Evolutionary conservation across 2,888 invertebrate species (phyloP).

Genomic region (Phalera bucephala): DNA sequence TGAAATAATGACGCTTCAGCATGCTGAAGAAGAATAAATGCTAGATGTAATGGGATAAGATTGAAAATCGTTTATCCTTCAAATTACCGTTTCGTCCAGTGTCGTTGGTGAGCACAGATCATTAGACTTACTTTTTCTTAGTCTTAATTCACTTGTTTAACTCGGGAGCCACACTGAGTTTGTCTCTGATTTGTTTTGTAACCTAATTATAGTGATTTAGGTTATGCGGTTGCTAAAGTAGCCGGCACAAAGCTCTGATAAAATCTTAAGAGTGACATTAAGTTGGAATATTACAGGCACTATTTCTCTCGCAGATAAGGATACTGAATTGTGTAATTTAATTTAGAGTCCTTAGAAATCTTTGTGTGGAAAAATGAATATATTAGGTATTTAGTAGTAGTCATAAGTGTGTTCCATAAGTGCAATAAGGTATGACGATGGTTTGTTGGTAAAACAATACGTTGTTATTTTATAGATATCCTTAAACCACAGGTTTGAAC

Average conservation of each 20-base stretch:
- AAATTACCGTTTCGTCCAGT: too few relatives aligned
- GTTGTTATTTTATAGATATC: too few relatives aligned
- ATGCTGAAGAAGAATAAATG: too few relatives aligned
- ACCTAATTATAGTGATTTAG: slow-evolving; percentile 52
- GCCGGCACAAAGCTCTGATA: slow-evolving; percentile 49
- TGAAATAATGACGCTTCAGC: too few relatives aligned
- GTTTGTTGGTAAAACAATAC: too few relatives aligned
- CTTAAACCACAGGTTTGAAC: too few relatives aligned
- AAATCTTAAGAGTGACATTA: slow-evolving; percentile 55
- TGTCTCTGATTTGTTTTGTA: slow-evolving; percentile 44
- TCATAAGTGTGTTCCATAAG: too few relatives aligned
- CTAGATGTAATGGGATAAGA: too few relatives aligned
- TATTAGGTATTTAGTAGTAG: too few relatives aligned
- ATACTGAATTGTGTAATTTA: slow-evolving; percentile 48
- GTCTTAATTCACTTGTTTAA: slow-evolving; percentile 7
- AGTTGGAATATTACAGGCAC: slow-evolving; percentile 53
- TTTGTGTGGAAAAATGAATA: slow-evolving; percentile 14
- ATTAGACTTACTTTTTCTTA: slow-evolving; percentile 10
- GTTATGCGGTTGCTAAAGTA: slow-evolving; percentile 42
- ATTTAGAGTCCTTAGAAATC: slow-evolving; percentile 35
- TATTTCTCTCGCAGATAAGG: slow-evolving; percentile 53
- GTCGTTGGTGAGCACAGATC: too few relatives aligned
- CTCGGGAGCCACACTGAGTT: slow-evolving; percentile 17
- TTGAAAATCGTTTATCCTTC: too few relatives aligned
- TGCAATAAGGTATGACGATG: too few relatives aligned